phyloP scores from a whole-genome alignment of 2,888 invertebrate genomes.

The Monochamus alternatus region DNA sequence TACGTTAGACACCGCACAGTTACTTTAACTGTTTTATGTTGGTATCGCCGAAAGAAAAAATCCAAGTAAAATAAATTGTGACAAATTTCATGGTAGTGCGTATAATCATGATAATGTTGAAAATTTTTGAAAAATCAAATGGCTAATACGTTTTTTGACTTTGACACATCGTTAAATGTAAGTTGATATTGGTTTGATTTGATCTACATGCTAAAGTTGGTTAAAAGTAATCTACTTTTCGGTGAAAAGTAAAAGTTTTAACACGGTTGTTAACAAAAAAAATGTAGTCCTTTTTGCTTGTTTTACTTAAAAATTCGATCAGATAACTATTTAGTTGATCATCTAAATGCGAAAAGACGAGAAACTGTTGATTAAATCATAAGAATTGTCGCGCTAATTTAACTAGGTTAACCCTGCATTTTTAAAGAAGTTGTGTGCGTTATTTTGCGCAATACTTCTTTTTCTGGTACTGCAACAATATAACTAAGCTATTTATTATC shows the following conservation, averaged over 20 bases:
- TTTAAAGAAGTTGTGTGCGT: slow-evolving; percentile 5
- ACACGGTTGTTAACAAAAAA: slow-evolving; percentile 25
- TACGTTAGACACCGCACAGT: neutral
- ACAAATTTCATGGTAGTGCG: slow-evolving; percentile 36
- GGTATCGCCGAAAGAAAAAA: slow-evolving; percentile 6
- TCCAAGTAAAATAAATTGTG: neutral
- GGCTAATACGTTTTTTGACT: slow-evolving; percentile 92
- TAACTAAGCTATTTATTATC: neutral
- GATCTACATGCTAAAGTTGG: neutral
- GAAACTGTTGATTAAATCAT: slow-evolving; percentile 14
- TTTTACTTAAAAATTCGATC: neutral
- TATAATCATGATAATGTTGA: slow-evolving; percentile 40
- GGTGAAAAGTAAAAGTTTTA: slow-evolving; percentile 27
- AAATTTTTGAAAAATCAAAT: slow-evolving; percentile 71
- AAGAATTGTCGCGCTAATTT: slow-evolving; percentile 22
- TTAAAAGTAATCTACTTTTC: slow-evolving; percentile 23
- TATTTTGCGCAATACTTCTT: slow-evolving; percentile 30
- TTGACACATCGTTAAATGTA: slow-evolving; percentile 85
- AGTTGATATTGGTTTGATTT: slow-evolving; percentile 68
- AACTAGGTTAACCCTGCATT: slow-evolving; percentile 33
- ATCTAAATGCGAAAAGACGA: neutral
- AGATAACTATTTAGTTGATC: neutral
- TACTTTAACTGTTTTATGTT: slow-evolving; percentile 1
- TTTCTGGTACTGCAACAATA: slow-evolving; percentile 1
- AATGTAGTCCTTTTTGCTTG: slow-evolving; percentile 9